Base-by-base conservation (phyloP, 2,888 invertebrate genomes). In the Lumbricus terrestris region DNA sequence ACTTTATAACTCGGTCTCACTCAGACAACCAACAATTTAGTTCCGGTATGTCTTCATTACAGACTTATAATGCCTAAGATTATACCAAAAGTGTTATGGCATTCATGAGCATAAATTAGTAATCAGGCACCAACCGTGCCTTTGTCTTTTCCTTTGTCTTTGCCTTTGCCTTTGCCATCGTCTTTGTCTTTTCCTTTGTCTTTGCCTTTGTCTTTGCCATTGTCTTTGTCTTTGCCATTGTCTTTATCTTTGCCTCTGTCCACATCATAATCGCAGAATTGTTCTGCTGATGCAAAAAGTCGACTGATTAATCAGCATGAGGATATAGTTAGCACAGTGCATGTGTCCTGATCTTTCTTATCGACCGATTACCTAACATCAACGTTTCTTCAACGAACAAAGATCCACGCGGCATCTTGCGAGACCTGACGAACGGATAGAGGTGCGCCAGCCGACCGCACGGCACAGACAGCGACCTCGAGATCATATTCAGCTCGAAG, bases 401-500 rank as follows among this genome's bases (percentile, higher is more conserved):
- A 13, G 85, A 85, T 35, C 35, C 35, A n/a, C n/a, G n/a, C 23
- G 34, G 34, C 35, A 5, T 2, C 85, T 18, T 16, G 85, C 8
- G 23, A 34, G 34, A 35, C 23, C 40, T n/a, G 1, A 89, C 89
- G 89, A 89, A 89, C 42, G 89, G 89, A 34, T 54, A 69, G 33
- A 89, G 16, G 35, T 89, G 89, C n/a, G n/a, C 89, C 89, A 89
- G 23, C 33, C 54, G 42, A 54, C 33, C 89, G 82, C 89, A 89
- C 16, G 37, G 37, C 29, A 89, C 37, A 23, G 69, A n/a, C 54
- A 69, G 8, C 42, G 69, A 34, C 29, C 6, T 37, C 47, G n/a
- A n/a, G 54, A 47, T 16, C 34, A 47, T 11, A 20, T 29, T 34
- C 8, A 89, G 1, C 37, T 89, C 89, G 13, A 34, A 0, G 34